Conservation (phyloP, 2,888 invertebrate genomes). For the Ormyrus rosae region DNA sequence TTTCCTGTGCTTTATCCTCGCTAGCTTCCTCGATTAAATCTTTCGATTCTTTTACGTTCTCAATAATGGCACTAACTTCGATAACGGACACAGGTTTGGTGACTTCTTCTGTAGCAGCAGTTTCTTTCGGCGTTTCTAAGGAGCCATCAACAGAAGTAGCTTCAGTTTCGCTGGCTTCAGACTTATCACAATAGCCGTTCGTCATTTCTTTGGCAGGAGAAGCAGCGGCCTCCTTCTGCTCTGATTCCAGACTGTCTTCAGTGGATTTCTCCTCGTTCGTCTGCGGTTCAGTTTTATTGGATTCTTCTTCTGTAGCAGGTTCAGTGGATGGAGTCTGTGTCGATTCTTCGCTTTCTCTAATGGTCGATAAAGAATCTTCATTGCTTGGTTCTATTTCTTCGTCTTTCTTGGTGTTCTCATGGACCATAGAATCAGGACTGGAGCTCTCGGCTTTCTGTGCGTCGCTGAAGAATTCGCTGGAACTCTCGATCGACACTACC, state of each 20-base stretch:
- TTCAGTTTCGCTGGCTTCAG: conserved; percentile 45
- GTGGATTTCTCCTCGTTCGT: conserved; percentile 29
- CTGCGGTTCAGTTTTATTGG: conserved; percentile 42
- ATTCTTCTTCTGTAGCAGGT: conserved; percentile 36
- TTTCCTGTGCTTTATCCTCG: conserved; percentile 33
- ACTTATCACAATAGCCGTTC: conserved; percentile 51
- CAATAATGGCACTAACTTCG: conserved; percentile 19
- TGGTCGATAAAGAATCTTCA: conserved; percentile 48
- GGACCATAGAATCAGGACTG: conserved; percentile 62
- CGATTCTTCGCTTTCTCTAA: conserved; percentile 51
- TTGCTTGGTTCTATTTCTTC: conserved; percentile 59
- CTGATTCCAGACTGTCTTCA: conserved; percentile 34
- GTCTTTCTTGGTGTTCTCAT: conserved; percentile 59
- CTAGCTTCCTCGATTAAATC: conserved; percentile 45
- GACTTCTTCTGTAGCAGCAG: conserved; percentile 20
- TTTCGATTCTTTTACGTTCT: conserved; percentile 14
- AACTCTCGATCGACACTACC: conserved; percentile 77
- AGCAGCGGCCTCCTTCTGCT: conserved; percentile 48
- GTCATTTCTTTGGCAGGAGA: conserved; percentile 56
- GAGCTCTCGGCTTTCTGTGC: conserved; percentile 79
- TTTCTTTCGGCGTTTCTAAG: conserved; percentile 39
- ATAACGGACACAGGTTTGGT: not conserved
- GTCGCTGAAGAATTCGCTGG: conserved; percentile 80
- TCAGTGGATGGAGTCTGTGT: conserved; percentile 34
- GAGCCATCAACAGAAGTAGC: conserved; percentile 48